Conservation (phyloP, 2,113 vertebrate genomes). For the Proterorhinus semilunaris region DNA sequence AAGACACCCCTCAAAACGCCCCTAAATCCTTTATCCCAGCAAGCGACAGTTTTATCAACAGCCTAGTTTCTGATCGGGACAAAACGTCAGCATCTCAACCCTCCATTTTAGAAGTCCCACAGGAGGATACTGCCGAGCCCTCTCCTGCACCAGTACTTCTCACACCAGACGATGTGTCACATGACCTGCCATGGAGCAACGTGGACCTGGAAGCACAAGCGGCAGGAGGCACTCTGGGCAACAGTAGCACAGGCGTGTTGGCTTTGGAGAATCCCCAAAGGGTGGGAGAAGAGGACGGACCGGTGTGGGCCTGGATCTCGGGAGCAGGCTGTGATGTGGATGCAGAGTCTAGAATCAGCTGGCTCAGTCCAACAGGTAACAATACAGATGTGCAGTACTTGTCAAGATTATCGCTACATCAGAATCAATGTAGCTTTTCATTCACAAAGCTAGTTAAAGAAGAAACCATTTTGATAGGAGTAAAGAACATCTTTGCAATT, state of each 20-base stretch:
- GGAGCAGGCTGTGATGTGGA: slow-evolving; percentile 88
- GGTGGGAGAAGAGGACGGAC: slow-evolving; percentile 76
- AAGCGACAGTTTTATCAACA: slow-evolving; percentile 79
- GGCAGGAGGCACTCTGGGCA: neutral
- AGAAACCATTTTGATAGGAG: too few species aligned
- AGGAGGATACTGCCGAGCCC: slow-evolving; percentile 26
- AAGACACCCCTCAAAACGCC: slow-evolving; percentile 20
- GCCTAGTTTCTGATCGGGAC: slow-evolving; percentile 73
- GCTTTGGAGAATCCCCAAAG: slow-evolving; percentile 78
- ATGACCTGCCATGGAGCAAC: slow-evolving; percentile 85
- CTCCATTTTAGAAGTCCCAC: slow-evolving; percentile 36
- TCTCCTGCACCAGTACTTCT: slow-evolving; percentile 22
- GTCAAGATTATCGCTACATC: too few species aligned
- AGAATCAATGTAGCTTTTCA: too few species aligned
- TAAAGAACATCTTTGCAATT: too few species aligned
- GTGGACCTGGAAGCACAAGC: slow-evolving; percentile 82
- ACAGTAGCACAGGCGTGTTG: slow-evolving; percentile 61
- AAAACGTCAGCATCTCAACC: slow-evolving; percentile 26
- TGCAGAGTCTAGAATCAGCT: slow-evolving; percentile 76
- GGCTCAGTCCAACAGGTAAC: slow-evolving; percentile 81
- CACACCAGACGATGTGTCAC: slow-evolving; percentile 29
- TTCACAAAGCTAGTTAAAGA: too few species aligned
- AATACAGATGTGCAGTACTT: neutral
- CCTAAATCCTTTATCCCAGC: slow-evolving; percentile 67
- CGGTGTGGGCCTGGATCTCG: slow-evolving; percentile 90